Percentiles rank a stretch among this genome's conserved stretches.
phyloP scores from a whole-genome alignment of 2,888 invertebrate genomes.

The Gymnocheta viridis region DNA sequence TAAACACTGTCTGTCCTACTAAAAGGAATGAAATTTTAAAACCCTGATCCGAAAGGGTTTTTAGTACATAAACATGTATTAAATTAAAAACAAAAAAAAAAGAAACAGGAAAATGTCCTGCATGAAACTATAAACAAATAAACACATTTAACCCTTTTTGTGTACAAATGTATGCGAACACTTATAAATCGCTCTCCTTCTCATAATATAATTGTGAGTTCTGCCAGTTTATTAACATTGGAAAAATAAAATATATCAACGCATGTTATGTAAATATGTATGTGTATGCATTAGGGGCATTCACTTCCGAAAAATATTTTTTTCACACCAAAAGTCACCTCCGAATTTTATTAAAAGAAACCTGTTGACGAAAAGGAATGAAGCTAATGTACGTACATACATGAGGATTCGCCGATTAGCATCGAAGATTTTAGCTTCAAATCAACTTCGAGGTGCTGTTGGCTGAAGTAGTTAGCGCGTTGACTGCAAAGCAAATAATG shows the following conservation, averaged over 20 bases:
- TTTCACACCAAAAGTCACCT: too few relatives aligned
- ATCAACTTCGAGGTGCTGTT: too few relatives aligned
- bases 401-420: too few relatives aligned
- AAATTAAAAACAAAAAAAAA: constrained; percentile 16
- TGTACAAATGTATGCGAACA: background rate
- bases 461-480: too few relatives aligned
- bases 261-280: too few relatives aligned
- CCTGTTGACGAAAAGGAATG: too few relatives aligned
- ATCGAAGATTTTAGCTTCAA: too few relatives aligned
- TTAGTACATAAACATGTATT: constrained; percentile 1
- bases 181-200: background rate
- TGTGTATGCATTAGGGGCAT: too few relatives aligned
- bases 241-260: background rate
- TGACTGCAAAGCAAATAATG: too few relatives aligned
- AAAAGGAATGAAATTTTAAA: constrained; percentile 43
- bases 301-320: too few relatives aligned
- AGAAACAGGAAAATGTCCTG: constrained; percentile 50
- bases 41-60: constrained; percentile 37
- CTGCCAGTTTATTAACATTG: background rate
- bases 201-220: background rate
- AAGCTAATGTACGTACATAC: too few relatives aligned
- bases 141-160: constrained; percentile 72
- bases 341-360: too few relatives aligned
- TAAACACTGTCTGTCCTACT: constrained; percentile 30
- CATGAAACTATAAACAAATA: constrained; percentile 72